phyloP scores from a whole-genome alignment of 23 tunicate species.

The Corella eumyota region DNA sequence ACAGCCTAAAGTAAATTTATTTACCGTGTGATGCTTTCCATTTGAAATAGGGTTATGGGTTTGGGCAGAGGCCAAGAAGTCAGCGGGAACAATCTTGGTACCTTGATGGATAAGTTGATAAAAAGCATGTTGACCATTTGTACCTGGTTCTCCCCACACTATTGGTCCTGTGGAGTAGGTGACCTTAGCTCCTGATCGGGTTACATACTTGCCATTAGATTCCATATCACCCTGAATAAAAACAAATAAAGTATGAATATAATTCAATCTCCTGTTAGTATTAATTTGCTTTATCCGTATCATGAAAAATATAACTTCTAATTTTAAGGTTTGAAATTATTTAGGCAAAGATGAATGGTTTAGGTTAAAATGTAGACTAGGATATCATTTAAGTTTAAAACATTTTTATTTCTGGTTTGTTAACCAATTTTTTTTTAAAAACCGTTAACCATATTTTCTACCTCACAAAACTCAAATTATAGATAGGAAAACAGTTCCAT shows the following conservation, averaged over 20 bases:
- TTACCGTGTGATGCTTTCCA: conserved; percentile 80
- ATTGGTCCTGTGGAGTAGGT: conserved; percentile 96
- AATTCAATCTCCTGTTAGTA: too few species aligned
- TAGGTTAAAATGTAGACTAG: too few species aligned
- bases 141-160: conserved; percentile 99
- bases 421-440: too few species aligned
- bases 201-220: conserved; percentile 97
- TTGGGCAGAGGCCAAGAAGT: conserved; percentile 67
- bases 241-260: neutral
- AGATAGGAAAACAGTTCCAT: too few species aligned
- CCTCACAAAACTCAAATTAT: too few species aligned
- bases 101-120: conserved; percentile 99
- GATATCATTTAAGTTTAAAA: too few species aligned
- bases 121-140: conserved; percentile 99
- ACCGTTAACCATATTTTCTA: too few species aligned
- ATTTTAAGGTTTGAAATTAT: too few species aligned
- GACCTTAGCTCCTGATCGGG: conserved; percentile 76
- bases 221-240: conserved; percentile 93
- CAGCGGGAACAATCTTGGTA: conserved; percentile 70
- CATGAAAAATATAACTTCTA: too few species aligned
- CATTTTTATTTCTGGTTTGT: too few species aligned
- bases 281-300: too few species aligned
- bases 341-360: too few species aligned
- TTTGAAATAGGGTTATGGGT: conserved; percentile 83
- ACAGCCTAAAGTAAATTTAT: neutral